These are phyloP conservation scores for Phalangium opilio DNA, from an alignment of 2,888 invertebrate genomes.

Conservation along the genomic window DNA sequence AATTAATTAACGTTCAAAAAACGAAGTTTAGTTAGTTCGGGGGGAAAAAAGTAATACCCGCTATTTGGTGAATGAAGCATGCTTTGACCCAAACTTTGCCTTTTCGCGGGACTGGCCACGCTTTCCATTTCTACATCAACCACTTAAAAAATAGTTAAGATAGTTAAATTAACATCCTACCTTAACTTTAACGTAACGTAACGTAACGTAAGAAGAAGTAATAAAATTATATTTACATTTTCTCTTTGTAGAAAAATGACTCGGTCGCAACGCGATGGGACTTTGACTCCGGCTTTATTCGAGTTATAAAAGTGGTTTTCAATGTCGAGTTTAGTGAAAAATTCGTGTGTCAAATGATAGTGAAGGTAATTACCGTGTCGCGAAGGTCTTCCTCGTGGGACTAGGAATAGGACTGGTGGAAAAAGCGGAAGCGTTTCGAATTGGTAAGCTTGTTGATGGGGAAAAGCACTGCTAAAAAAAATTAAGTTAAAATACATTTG, in stretches of 20 bases:
- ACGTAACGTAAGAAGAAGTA: too few relatives aligned
- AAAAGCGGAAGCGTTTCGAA: conserved; percentile 33
- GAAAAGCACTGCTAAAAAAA: conserved; percentile 40
- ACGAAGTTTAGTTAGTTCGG: too few relatives aligned
- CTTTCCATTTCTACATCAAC: conserved; percentile 9
- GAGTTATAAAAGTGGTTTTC: conserved; percentile 5
- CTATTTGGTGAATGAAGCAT: conserved; percentile 7
- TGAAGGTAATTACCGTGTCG: conserved; percentile 46
- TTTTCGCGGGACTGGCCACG: conserved; percentile 10
- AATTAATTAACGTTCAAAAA: too few relatives aligned
- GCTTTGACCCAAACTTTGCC: conserved; percentile 1
- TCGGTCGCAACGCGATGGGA: conserved; percentile 68
- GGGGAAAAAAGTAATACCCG: conserved; percentile 5
- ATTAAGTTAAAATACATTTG: too few relatives aligned
- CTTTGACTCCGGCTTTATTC: conserved; percentile 55
- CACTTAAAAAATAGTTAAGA: too few relatives aligned
- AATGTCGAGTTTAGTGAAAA: conserved; percentile 2
- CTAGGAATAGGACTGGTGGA: conserved; percentile 52
- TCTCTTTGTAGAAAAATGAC: conserved; percentile 43
- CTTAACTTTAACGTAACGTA: too few relatives aligned
- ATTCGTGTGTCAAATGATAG: neutral
- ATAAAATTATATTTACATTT: conserved; percentile 26
- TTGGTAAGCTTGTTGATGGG: conserved; percentile 38
- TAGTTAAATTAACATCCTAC: conserved; percentile 2
- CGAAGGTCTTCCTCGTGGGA: conserved; percentile 65